These are phyloP conservation scores for Melanaphis sacchari DNA, from an alignment of 1,140 invertebrate genomes.

Conservation along the genomic window DNA sequence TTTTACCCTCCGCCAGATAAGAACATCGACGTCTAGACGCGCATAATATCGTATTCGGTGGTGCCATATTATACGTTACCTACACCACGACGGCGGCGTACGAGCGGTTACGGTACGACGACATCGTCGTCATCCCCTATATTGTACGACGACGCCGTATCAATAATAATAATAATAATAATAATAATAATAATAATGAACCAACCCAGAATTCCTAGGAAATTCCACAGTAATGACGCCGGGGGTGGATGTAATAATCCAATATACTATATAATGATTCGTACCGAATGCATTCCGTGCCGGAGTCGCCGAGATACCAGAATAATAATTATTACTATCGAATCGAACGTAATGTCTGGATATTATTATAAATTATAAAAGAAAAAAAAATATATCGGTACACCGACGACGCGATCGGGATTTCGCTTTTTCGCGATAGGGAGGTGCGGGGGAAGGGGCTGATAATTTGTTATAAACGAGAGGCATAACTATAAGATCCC, in stretches of 20 bases:
- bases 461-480: too few species aligned
- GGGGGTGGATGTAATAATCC: background rate
- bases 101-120: background rate
- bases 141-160: background rate
- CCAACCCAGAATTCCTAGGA: background rate
- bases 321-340: constrained; percentile 15
- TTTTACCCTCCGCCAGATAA: background rate
- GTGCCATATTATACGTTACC: background rate
- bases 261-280: background rate
- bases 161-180: background rate
- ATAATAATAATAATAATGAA: constrained; percentile 23
- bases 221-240: background rate
- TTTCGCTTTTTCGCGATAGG: too few species aligned
- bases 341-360: background rate
- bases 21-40: constrained; percentile 4
- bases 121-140: background rate
- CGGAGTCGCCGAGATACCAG: background rate
- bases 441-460: too few species aligned
- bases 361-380: too few species aligned
- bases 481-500: too few species aligned
- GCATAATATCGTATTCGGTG: background rate
- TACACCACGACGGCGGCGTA: background rate
- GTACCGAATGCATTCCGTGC: background rate
- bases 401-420: background rate
- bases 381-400: background rate